Conservation (phyloP, 2,888 invertebrate species). For the Smittia aterrima region DNA sequence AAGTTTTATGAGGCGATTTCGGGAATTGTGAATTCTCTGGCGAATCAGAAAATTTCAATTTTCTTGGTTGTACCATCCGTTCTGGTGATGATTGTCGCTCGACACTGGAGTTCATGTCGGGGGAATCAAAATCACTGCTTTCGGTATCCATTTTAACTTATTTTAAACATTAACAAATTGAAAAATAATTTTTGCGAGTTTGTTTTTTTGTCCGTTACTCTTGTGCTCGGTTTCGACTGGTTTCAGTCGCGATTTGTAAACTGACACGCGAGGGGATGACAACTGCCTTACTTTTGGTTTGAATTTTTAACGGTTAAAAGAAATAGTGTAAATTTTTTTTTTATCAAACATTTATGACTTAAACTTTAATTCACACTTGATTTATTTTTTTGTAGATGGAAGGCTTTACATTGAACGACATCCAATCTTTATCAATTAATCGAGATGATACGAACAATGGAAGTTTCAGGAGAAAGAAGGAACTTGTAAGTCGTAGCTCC, state of each 20-base stretch:
- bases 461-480: constrained; percentile 54
- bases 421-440: constrained; percentile 22
- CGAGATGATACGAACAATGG: constrained; percentile 20
- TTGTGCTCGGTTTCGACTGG: too few species aligned
- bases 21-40: constrained; percentile 36
- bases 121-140: constrained; percentile 45
- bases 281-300: not conserved
- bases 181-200: too few species aligned
- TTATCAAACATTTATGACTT: too few species aligned
- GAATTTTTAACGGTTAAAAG: too few species aligned
- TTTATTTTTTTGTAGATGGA: constrained; percentile 18
- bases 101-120: constrained; percentile 45
- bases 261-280: not conserved
- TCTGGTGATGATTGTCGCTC: constrained; percentile 43
- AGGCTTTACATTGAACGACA: constrained; percentile 1
- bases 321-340: too few species aligned
- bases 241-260: too few species aligned
- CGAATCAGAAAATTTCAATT: constrained; percentile 29
- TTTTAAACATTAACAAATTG: not conserved
- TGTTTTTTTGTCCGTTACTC: not conserved
- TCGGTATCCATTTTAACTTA: constrained; percentile 32
- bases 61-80: constrained; percentile 47
- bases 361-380: too few species aligned
- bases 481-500: constrained; percentile 47
- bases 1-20: constrained; percentile 56